Evolutionary conservation across 2,113 vertebrate genomes (phyloP).

Genomic region (Stigmatopora argus): DNA sequence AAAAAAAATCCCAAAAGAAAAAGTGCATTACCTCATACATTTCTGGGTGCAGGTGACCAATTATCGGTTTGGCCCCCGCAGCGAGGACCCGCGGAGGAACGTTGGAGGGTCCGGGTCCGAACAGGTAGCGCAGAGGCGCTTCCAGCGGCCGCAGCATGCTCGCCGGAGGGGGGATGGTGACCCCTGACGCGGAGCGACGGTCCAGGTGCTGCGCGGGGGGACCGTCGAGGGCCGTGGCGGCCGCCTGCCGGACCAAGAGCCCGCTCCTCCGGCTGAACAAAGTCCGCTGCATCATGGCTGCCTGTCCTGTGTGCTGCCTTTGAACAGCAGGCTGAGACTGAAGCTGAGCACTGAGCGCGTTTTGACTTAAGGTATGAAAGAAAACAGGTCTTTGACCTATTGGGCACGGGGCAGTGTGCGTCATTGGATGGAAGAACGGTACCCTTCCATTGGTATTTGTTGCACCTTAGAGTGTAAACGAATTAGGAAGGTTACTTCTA

Average conservation of each 20-base stretch:
- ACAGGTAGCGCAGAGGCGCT: slow-evolving; percentile 75
- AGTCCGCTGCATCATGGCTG: slow-evolving; percentile 62
- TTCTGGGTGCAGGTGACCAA: slow-evolving; percentile 85
- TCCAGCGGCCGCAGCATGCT: slow-evolving; percentile 75
- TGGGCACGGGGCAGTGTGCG: slow-evolving; percentile 48
- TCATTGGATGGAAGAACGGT: slow-evolving; percentile 31
- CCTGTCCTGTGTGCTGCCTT: slow-evolving; percentile 13
- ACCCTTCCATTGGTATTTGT: neutral
- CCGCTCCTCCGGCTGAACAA: slow-evolving; percentile 57
- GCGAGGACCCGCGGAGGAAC: slow-evolving; percentile 73
- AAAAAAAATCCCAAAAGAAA: neutral
- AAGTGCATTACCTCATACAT: slow-evolving; percentile 79
- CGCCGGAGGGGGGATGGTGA: slow-evolving; percentile 71
- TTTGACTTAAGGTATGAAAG: slow-evolving; percentile 54
- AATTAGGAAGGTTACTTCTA: neutral
- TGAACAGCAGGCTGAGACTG: slow-evolving; percentile 23
- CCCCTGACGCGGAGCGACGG: slow-evolving; percentile 69
- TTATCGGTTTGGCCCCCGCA: slow-evolving; percentile 69
- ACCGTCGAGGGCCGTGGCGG: slow-evolving; percentile 45
- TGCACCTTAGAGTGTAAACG: neutral
- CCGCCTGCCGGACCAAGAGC: slow-evolving; percentile 53
- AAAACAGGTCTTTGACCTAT: slow-evolving; percentile 72
- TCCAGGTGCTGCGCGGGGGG: slow-evolving; percentile 43
- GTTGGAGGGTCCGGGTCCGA: slow-evolving; percentile 90
- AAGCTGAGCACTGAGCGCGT: slow-evolving; percentile 28